Conservation (phyloP, 1,140 invertebrate species). For the Goniozus legneri region DNA sequence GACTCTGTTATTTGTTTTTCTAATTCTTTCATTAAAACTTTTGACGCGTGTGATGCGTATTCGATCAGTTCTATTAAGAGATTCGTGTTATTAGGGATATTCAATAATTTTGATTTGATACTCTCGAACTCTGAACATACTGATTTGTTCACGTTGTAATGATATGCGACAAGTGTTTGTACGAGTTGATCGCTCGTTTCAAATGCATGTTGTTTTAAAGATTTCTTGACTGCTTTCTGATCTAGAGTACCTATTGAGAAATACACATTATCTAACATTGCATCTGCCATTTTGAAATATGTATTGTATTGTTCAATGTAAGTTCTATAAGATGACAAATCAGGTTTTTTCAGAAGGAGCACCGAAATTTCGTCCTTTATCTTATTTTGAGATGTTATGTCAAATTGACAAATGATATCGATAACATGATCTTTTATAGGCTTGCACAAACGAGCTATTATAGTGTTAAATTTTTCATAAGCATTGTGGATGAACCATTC, state of each 20-base stretch:
- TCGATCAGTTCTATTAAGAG: slow-evolving; percentile 52
- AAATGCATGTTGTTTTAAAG: slow-evolving; percentile 28
- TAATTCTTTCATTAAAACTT: slow-evolving; percentile 39
- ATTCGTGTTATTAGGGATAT: slow-evolving; percentile 51
- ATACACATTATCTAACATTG: slow-evolving; percentile 32
- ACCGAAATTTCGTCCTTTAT: slow-evolving; percentile 16
- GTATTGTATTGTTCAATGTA: slow-evolving; percentile 36
- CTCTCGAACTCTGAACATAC: slow-evolving; percentile 42
- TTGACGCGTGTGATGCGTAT: slow-evolving; percentile 48
- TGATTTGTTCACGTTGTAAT: slow-evolving; percentile 33
- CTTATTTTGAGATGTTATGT: slow-evolving; percentile 11
- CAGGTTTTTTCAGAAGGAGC: slow-evolving; percentile 15
- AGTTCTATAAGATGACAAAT: slow-evolving; percentile 30
- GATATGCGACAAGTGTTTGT: slow-evolving; percentile 29
- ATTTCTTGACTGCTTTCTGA: slow-evolving; percentile 32
- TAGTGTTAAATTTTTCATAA: slow-evolving; percentile 31
- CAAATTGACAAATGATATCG: slow-evolving; percentile 17
- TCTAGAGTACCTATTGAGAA: slow-evolving; percentile 36
- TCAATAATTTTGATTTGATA: slow-evolving; percentile 34
- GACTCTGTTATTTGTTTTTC: slow-evolving; percentile 40
- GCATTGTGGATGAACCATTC: slow-evolving; percentile 40
- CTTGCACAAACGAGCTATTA: slow-evolving; percentile 33
- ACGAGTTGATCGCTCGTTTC: slow-evolving; percentile 31
- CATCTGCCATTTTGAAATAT: slow-evolving; percentile 30
- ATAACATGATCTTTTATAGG: slow-evolving; percentile 31